Evolutionary conservation across 2,113 vertebrate genomes (phyloP).

Genomic region (Lampris megalopsis): DNA sequence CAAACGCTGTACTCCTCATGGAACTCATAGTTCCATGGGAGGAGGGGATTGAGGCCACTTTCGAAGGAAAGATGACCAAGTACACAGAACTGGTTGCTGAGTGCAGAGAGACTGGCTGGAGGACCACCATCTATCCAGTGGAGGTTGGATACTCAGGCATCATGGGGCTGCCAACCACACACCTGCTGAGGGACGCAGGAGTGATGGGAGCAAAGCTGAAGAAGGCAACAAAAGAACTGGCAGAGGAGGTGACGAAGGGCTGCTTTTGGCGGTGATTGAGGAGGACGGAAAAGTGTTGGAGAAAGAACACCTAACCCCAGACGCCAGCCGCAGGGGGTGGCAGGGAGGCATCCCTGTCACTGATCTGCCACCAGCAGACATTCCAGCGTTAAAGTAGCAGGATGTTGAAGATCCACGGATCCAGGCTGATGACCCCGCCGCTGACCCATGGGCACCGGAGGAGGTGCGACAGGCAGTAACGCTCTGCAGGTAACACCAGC

Average conservation of each 20-base stretch:
- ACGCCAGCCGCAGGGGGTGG: neutral
- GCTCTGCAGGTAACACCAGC: neutral
- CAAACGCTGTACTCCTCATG: neutral
- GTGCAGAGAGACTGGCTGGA: no score
- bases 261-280: neutral
- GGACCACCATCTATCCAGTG: neutral
- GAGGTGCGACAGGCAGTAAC: neutral
- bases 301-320: neutral
- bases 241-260: neutral
- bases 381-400: no score
- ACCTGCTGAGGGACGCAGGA: neutral
- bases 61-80: no score
- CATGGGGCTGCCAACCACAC: no score
- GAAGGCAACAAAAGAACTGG: slow-evolving; percentile 4
- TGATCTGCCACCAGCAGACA: neutral
- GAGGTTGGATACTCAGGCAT: neutral
- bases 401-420: no score
- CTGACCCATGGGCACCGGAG: neutral
- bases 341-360: neutral
- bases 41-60: no score
- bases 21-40: no score
- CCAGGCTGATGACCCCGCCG: no score
- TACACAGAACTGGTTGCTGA: no score
- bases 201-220: neutral
- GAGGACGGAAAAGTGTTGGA: neutral